Conservation (phyloP, 2,888 invertebrate species). For the Pseudoips prasinana region DNA sequence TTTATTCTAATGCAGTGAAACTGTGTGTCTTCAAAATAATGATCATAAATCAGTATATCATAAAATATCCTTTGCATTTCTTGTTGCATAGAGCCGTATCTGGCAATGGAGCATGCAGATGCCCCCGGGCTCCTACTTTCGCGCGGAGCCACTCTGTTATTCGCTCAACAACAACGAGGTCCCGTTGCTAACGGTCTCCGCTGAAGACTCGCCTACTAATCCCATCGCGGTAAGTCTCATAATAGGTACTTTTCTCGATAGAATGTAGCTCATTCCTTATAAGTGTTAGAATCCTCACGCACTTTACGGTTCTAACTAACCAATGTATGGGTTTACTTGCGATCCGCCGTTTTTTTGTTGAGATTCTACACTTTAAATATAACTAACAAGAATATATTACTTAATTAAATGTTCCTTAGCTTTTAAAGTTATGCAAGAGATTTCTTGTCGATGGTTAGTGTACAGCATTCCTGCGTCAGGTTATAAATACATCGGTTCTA, state of each 20-base stretch:
- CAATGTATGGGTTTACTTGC: no score
- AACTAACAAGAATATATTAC: background rate
- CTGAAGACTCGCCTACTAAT: constrained; percentile 76
- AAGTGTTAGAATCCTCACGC: background rate
- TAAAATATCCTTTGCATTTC: no score
- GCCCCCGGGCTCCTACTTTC: constrained; percentile 80
- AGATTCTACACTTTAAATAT: no score
- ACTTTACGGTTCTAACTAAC: no score
- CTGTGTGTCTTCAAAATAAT: no score
- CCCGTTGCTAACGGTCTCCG: constrained; percentile 89
- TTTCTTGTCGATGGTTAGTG: background rate
- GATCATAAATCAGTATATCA: no score
- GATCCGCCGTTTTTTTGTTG: no score
- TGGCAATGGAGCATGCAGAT: constrained; percentile 80
- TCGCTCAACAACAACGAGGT: constrained; percentile 88
- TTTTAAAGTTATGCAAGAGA: background rate
- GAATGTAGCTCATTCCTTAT: constrained; percentile 5
- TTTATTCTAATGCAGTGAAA: no score
- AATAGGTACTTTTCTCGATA: constrained; percentile 13
- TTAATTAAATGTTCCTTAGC: background rate
- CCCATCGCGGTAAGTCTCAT: constrained; percentile 74
- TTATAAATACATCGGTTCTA: background rate
- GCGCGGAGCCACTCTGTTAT: constrained; percentile 86
- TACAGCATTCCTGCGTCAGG: background rate
- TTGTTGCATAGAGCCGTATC: constrained; percentile 79